Evolutionary conservation across 2,797 vertebrate species (phyloP), one percentile per base, ranked within the genome.

Genomic region (Amniataba percoides): DNA sequence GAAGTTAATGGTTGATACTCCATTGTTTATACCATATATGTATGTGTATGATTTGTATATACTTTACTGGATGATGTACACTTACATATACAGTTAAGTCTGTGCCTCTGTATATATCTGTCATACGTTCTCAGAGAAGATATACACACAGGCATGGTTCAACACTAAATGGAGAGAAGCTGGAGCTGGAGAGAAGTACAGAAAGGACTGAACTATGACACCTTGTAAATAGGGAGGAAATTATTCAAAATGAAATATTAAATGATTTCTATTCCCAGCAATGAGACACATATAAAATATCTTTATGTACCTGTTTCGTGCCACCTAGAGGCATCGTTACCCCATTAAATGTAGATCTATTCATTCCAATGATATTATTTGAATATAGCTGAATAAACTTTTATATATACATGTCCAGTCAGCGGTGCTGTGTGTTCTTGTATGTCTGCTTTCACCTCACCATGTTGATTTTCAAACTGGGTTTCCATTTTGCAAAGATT

Each of bases 121-220:
- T 89, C 86, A 89, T 90, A 84, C 21, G 87, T 93, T 93, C 87
- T 82, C 83, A 68, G 87, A 93, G 88, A 77, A 92, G 84, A 93
- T 92, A 90, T 89, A 91, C 85, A 91, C 90, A 87, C 34, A 88
- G 92, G 91, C 89, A 93, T 89, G 85, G 86, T 85, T 88, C 82
- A 88, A 89, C 74, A 83, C 78, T 80, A 81, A 87, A 69, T 72
- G 86, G 84, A 91, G 87, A 76, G 70, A 85, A 88, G 93, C 93
- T 93, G 93, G 93, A 95, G 93, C 93, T 95, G 94, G 94, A 94
- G 84, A 90, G 78, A 92, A 89, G 88, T 89, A 88, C 92, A 82
- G 79, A 78, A 80, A 82, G 68, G 84, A 92, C 91, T 88, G 87
- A 91, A 90, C 82, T 85, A 91, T 93, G 93, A 89, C 85, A 68